Base-by-base conservation (phyloP, 2,797 vertebrate species). In the Cossypha heuglini region DNA sequence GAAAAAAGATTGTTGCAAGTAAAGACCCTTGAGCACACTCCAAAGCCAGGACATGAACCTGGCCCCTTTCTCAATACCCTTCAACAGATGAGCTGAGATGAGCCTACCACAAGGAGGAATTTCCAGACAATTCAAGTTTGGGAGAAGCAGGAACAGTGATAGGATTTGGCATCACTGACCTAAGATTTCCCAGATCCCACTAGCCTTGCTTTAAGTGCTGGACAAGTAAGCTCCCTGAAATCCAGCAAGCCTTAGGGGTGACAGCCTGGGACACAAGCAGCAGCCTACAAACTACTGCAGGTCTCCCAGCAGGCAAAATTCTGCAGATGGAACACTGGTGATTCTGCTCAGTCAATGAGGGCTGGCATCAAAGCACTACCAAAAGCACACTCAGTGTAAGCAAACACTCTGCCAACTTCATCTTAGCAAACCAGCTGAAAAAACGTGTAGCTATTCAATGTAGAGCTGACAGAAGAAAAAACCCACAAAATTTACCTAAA, bases 41-140 rank as follows among this genome's bases (percentile, higher is more conserved):
- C 10, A 0, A 0, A 80, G 28, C 49, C 14, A 21, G 11, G 12
- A 7, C 10, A 24, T 8, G 28, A 92, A 74, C 11, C 7, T 7
- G 13, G 13, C 4, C 49, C 51, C 35, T 2, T 66, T 21, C 59
- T 63, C 72, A 77, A 48, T 42, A 42, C 7, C 45, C 49, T 51
- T 68, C 28, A 79, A 55, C 3, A 48, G 21, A 75, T 5, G 16
- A 68, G 12, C 38, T 19, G 20, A 55, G 61, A 59, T 8, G 4
- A 73, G 25, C 25, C 46, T 45, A 11, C 3, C 37, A 67, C 19
- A 58, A 24, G 8, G 0, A 52, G 16, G 16, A 59, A n/a, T 52
- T 86, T 82, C 31, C 38, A 81, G 6, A 15, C 25, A 21, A 25
- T 1, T 12, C 15, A 51, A 63, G 63, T 29, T 6, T 42, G 54